These are phyloP conservation scores for Polydesmus complanatus DNA, from an alignment of 2,888 invertebrate genomes.

Conservation along the genomic window DNA sequence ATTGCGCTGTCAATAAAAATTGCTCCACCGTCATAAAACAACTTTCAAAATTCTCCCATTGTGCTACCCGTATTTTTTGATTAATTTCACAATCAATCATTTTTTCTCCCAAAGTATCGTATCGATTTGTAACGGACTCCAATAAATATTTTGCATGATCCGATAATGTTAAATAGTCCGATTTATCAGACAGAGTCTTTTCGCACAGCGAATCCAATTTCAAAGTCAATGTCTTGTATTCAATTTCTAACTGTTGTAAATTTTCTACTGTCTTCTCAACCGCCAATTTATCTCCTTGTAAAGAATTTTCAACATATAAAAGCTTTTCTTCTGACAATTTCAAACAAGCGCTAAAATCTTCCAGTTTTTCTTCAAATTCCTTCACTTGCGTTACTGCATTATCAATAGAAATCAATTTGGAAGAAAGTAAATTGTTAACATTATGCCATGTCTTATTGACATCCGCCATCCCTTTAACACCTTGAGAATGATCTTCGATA, in stretches of 20 bases:
- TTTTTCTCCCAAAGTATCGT: background rate
- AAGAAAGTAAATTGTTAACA: constrained; percentile 1
- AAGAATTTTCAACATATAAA: too few species aligned
- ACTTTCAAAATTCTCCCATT: constrained; percentile 2
- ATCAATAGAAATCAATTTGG: background rate
- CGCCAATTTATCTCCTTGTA: background rate
- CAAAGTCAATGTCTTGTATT: background rate
- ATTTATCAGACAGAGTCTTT: too few species aligned
- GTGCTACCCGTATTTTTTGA: background rate
- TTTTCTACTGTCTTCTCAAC: background rate
- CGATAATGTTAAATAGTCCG: too few species aligned
- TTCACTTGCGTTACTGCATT: background rate
- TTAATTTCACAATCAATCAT: background rate
- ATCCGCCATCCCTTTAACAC: constrained; percentile 1
- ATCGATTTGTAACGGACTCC: background rate
- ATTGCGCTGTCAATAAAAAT: constrained; percentile 14
- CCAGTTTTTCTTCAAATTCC: constrained; percentile 8
- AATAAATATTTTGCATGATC: too few species aligned
- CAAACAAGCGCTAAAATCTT: background rate
- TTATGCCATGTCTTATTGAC: constrained; percentile 9
- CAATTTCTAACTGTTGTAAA: background rate
- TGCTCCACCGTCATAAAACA: background rate
- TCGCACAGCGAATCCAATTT: too few species aligned
- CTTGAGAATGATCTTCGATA: background rate
- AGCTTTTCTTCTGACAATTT: too few species aligned